Conservation (phyloP, 2,113 vertebrate species). For the Anguilla japonica region DNA sequence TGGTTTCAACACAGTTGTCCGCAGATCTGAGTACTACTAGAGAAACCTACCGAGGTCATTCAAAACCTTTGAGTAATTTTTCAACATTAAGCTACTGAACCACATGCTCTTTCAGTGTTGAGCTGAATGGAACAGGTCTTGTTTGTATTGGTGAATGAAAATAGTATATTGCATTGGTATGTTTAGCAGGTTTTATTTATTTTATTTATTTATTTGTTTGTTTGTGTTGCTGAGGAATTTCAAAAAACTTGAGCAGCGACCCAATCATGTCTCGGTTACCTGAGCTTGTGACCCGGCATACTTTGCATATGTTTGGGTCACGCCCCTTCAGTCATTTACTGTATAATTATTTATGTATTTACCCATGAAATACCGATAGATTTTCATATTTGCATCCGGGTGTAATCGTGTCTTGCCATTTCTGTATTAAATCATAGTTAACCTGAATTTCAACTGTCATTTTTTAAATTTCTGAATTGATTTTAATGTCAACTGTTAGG, state of each 20-base stretch:
- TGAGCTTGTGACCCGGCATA: not conserved
- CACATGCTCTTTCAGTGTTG: not conserved
- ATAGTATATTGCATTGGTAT: not conserved
- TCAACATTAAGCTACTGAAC: not conserved
- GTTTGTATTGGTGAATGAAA: not conserved
- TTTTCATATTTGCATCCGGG: not conserved
- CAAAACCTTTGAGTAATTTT: not conserved
- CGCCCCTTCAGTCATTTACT: not conserved
- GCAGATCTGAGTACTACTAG: not conserved
- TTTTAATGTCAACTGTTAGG: too few relatives aligned
- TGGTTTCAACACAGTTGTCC: not conserved
- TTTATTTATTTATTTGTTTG: not conserved
- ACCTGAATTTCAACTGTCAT: not conserved
- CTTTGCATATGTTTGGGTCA: not conserved
- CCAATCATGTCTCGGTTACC: not conserved
- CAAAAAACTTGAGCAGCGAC: not conserved
- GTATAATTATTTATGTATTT: not conserved
- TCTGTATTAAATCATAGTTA: not conserved
- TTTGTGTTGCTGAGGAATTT: not conserved
- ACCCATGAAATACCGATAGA: not conserved
- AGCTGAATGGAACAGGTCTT: not conserved
- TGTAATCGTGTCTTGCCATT: not conserved
- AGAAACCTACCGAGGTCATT: not conserved
- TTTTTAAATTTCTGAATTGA: not conserved
- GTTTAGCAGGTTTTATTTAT: not conserved